Evolutionary conservation across 2,888 invertebrate genomes (phyloP), one percentile per base, ranked within the genome.

Genomic region (Bellardia bayeri): DNA sequence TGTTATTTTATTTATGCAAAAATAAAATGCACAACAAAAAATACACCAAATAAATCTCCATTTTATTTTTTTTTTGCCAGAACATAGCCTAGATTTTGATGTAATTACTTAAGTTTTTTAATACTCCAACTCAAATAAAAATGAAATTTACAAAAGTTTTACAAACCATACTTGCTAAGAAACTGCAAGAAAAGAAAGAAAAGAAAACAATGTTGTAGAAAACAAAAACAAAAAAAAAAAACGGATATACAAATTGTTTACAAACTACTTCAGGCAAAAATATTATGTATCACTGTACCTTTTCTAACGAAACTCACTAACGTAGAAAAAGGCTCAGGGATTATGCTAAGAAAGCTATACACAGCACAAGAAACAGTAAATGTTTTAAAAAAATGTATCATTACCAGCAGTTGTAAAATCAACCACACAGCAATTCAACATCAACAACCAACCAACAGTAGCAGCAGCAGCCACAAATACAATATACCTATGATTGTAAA

Each of bases 31-130:
- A 30, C 3, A n/a, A 16, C 42, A 51, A 81, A 45, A 81, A 23
- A 16, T 30, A 64, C 3, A 30, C 61, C 30, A 75, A 66, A 71
- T 78, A 74, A 79, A 61, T 68, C 54, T 63, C 14, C 45, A 56
- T 1, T n/a, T 58, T 71, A 61, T 69, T 81, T 23, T 72, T 64
- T 14, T 2, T 64, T n/a, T n/a, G n/a, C n/a, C n/a, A n/a, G 6
- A 71, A 66, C 66, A 68, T 85, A 74, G 78, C 84, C 82, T 58
- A 79, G 56, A 78, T 82, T 84, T 69, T 69, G 54, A 82, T 84
- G 63, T 87, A 85, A 84, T 87, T 87, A 87, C 78, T 85, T 82
- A 85, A 87, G 78, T n/a, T 87, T 87, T 84, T 74, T 80, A 74
- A 80, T 69, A 42, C 61, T 51, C 16, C 51, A 74, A 79, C 61